Evolutionary conservation across 2,888 invertebrate genomes (phyloP), one percentile per base, ranked within the genome.

Genomic region (Caenorhabditis macrosperma): DNA sequence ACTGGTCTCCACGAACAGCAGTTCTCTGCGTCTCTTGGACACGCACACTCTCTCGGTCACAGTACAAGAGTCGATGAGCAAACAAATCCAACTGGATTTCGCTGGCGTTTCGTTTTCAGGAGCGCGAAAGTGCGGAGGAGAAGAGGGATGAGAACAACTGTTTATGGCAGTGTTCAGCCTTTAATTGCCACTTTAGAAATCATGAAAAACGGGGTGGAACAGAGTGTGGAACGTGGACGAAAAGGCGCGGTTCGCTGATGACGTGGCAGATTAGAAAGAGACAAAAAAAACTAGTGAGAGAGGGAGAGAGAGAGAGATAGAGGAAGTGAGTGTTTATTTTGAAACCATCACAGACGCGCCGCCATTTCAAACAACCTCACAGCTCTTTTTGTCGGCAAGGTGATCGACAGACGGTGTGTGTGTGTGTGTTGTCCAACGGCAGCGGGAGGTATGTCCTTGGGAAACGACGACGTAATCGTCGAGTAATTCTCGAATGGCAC

Each of bases 11-110:
- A 41, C 54, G 66, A 67, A 67, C 66, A 67, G 46, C 55, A 57
- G 22, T 44, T 30, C 20, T 52, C 55, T 55, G 38, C n/a, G 66
- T 26, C 35, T 66, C 54, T 38, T 55, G 44, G 38, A 38, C 38
- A 38, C 38, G 15, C 44, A 44, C 22, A 44, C 41, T 68, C 26
- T 46, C 15, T 15, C 52, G n/a, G 15, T n/a, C 26, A 28, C 15
- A 55, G 38, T 24, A 38, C 57, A 46, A 50, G 71, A 72, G 71
- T 72, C 71, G 63, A 44, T 63, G 71, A 72, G 71, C 71, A 72
- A 72, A 72, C 71, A 63, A 63, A 71, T 61, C 61, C 71, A 55
- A 63, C 63, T 72, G 71, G 63, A 63, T 55, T 55, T 22, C 5
- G 6, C 15, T 26, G 38, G 38, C 38, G 52, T 52, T 52, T 52